Base-by-base conservation (phyloP, 2,888 invertebrate species). In the Drosophila ezoana region DNA sequence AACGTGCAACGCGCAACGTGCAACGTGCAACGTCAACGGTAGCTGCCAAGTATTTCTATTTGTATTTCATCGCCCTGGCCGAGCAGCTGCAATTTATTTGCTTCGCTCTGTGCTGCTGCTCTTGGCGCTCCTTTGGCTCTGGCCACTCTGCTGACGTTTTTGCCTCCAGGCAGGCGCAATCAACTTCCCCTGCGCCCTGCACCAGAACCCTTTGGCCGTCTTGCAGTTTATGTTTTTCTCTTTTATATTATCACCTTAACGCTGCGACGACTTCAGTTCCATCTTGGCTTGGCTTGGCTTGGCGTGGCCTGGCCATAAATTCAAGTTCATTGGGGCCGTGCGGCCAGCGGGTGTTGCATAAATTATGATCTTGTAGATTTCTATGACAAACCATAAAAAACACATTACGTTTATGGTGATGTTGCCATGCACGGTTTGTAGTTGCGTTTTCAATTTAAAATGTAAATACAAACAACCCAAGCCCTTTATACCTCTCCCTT, bases 21-120 rank as follows among this genome's bases (percentile, higher is more conserved):
- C 65, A 65, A 43, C 65, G 53, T 59, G 51, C 70, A 61, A 60
- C 73, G 53, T 53, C 68, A 74, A 79, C 79, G 79, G 83, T 84
- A 84, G 83, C 83, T 84, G 89, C 88, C 87, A 88, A 84, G 83
- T 84, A 88, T 84, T 84, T 84, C 89, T 89, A 87, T 87, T 87
- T 89, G 86, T 87, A 89, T 87, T 87, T 89, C 86, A 89, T 87
- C 89, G 88, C 88, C 89, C 82, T 67, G 75, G 65, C 61, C 72
- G 54, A 68, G 83, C 83, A 88, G 89, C 89, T 84, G 88, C 89
- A 84, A 88, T 84, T 88, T 86, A 75, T 88, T 83, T 83, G 81
- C 72, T 49, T 51, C 43, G 52, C 16, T 51, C 62, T 41, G 45
- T 43, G 47, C 41, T 28, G 16, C 51, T 33, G 11, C 23, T 40